Evolutionary conservation across 92 coral and sea anemone genomes (phyloP).

Genomic region (Blastomussa wellsi): DNA sequence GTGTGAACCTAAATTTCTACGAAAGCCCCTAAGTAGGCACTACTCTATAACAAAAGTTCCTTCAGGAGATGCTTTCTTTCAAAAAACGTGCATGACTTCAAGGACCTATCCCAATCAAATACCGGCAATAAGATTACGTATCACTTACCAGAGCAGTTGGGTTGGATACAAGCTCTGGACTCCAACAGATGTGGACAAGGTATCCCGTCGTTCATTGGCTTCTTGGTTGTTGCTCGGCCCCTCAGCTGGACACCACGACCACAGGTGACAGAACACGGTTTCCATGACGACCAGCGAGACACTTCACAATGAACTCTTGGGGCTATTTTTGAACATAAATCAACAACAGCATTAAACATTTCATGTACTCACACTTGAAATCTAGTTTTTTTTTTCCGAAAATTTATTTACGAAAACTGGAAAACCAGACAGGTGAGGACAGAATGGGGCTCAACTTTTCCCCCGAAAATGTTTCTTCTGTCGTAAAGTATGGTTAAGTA

Average conservation of each 20-base stretch:
- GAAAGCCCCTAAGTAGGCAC: too few relatives aligned
- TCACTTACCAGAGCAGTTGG: conserved; percentile 48
- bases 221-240: conserved; percentile 58
- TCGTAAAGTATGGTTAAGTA: too few relatives aligned
- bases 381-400: too few relatives aligned
- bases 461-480: too few relatives aligned
- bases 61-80: neutral
- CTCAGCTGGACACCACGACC: conserved; percentile 69
- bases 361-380: neutral
- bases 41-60: neutral
- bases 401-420: too few relatives aligned
- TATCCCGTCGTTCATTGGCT: conserved; percentile 78
- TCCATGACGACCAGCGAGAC: conserved; percentile 94
- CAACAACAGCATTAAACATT: neutral
- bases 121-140: neutral
- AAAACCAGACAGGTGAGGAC: too few relatives aligned
- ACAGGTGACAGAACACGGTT: conserved; percentile 73
- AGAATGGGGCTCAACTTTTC: too few relatives aligned
- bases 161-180: conserved; percentile 39
- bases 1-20: neutral
- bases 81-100: neutral
- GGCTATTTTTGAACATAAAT: conserved; percentile 18
- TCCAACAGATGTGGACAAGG: conserved; percentile 68
- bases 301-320: conserved; percentile 74
- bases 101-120: neutral